These are phyloP conservation scores for Drosophila persimilis DNA, from an alignment of 1,140 invertebrate genomes.

Conservation along the genomic window DNA sequence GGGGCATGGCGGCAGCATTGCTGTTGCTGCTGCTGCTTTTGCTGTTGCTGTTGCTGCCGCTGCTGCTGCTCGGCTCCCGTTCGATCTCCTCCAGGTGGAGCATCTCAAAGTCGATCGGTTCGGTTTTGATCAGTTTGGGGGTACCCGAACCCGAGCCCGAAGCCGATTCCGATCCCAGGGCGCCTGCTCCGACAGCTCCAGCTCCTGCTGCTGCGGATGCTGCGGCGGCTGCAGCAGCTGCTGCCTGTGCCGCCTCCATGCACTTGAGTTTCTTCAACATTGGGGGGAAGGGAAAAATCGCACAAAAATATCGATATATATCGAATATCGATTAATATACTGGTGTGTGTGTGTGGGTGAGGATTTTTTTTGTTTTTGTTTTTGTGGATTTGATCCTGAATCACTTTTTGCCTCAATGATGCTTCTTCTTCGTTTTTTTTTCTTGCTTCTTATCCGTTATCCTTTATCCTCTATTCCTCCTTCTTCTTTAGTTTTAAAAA, in stretches of 20 bases:
- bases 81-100: constrained; percentile 70
- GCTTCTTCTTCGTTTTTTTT: constrained; percentile 33
- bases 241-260: constrained; percentile 70
- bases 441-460: constrained; percentile 7
- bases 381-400: constrained; percentile 71
- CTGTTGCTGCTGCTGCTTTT: constrained; percentile 10
- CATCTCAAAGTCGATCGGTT: constrained; percentile 78
- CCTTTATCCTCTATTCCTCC: not conserved
- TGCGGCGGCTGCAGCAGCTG: constrained; percentile 43
- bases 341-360: not conserved
- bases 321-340: constrained; percentile 24
- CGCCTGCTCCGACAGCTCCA: too few relatives aligned
- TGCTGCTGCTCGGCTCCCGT: constrained; percentile 13
- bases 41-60: constrained; percentile 13
- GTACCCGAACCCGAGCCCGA: not conserved
- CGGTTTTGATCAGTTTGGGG: constrained; percentile 71
- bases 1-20: constrained; percentile 15
- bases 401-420: constrained; percentile 60
- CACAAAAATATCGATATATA: constrained; percentile 49
- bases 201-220: constrained; percentile 2
- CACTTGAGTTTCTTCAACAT: constrained; percentile 81
- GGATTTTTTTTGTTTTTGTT: constrained; percentile 22
- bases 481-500: constrained; percentile 52
- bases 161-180: not conserved
- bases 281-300: constrained; percentile 15